Percentiles rank a stretch among this genome's conserved stretches.
phyloP scores from a whole-genome alignment of 1,140 invertebrate species.

The Magallana gigas region DNA sequence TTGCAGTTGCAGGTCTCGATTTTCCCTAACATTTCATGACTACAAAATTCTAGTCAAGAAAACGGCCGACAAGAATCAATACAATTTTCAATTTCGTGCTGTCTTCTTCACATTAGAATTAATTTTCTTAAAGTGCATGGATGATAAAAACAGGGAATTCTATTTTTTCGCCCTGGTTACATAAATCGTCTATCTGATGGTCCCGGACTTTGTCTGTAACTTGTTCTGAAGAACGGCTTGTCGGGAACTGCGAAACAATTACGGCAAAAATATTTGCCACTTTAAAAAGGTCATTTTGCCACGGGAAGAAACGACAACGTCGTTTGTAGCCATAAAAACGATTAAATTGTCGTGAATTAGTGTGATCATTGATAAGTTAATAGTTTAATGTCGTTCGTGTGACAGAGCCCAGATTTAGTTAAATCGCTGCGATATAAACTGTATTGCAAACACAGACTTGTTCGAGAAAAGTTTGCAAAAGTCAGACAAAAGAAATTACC shows the following conservation, averaged over 20 bases:
- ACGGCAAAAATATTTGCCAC: constrained; percentile 21
- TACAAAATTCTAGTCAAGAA: no score
- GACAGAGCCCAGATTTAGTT: not conserved
- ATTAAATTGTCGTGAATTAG: constrained; percentile 34
- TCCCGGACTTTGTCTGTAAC: not conserved
- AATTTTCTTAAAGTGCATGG: not conserved
- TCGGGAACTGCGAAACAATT: not conserved
- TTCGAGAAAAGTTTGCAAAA: no score
- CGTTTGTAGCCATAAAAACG: not conserved
- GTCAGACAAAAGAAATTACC: no score
- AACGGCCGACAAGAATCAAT: no score
- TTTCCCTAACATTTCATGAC: no score
- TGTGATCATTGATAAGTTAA: constrained; percentile 19
- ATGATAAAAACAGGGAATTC: not conserved
- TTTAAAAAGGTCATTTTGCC: constrained; percentile 38
- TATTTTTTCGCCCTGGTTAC: not conserved
- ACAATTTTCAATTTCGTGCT: not conserved
- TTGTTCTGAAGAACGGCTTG: constrained; percentile 19
- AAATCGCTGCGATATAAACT: not conserved
- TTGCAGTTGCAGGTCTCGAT: no score
- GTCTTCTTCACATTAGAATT: not conserved
- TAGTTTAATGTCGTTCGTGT: constrained; percentile 19
- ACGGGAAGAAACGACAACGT: not conserved
- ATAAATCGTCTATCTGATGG: constrained; percentile 28
- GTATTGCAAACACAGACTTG: not conserved